These are phyloP conservation scores for Galeruca laticollis DNA, from an alignment of 2,888 invertebrate genomes.

Conservation along the genomic window DNA sequence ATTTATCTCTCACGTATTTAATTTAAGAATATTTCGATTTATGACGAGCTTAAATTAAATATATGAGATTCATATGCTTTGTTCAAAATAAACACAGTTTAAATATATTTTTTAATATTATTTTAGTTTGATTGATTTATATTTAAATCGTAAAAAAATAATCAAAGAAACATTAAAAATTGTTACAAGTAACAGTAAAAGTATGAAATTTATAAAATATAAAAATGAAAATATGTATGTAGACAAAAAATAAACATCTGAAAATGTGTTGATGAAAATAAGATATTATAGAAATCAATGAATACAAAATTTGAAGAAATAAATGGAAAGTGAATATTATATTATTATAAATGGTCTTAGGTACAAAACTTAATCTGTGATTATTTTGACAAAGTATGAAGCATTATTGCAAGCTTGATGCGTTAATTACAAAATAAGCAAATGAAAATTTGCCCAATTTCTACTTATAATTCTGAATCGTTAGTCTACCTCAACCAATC, in stretches of 20 bases:
- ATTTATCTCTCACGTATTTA: conserved; percentile 12
- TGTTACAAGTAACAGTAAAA: too few species aligned
- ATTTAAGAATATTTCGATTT: conserved; percentile 11
- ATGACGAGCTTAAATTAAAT: neutral
- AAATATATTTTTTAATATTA: neutral
- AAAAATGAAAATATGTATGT: too few species aligned
- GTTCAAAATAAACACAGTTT: neutral
- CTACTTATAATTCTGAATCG: neutral
- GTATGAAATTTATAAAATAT: too few species aligned
- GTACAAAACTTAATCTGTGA: neutral
- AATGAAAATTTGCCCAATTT: neutral
- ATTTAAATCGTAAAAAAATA: too few species aligned
- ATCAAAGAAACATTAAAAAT: too few species aligned
- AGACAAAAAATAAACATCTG: too few species aligned
- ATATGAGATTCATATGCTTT: neutral
- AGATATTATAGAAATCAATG: too few species aligned
- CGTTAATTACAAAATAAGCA: conserved; percentile 4
- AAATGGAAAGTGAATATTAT: neutral
- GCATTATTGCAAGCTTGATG: conserved; percentile 8
- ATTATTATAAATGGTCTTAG: too few species aligned
- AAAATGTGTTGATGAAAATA: too few species aligned
- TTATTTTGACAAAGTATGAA: neutral
- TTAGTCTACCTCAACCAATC: neutral
- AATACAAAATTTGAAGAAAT: neutral
- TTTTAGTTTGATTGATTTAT: too few species aligned